Evolutionary conservation across 2,888 invertebrate genomes (phyloP).

Genomic region (Eudemis profundana): DNA sequence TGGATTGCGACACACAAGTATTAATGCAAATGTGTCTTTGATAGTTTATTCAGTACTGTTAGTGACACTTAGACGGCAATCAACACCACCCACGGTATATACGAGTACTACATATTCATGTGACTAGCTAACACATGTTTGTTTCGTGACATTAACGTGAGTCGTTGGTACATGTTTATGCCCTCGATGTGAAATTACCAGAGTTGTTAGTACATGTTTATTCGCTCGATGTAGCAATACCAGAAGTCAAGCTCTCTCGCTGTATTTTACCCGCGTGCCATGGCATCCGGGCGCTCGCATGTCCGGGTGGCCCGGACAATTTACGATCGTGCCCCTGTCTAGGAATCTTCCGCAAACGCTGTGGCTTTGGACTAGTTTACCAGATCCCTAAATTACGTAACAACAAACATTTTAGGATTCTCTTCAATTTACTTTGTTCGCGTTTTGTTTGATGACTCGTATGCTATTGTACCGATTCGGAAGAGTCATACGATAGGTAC

Average conservation of each 20-base stretch:
- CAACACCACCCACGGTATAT: neutral
- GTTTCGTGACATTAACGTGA: too few relatives aligned
- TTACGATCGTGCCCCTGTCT: constrained; percentile 29
- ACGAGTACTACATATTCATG: too few relatives aligned
- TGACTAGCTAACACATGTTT: too few relatives aligned
- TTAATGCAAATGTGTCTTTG: constrained; percentile 28
- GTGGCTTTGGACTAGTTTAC: constrained; percentile 31
- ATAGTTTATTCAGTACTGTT: constrained; percentile 17
- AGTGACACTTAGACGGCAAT: constrained; percentile 1
- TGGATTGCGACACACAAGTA: constrained; percentile 21
- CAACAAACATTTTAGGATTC: constrained; percentile 17
- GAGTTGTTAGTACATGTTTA: neutral
- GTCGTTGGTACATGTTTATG: neutral
- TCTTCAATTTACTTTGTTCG: constrained; percentile 14
- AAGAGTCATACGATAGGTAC: too few relatives aligned
- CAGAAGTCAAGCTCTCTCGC: neutral
- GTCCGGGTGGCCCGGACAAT: constrained; percentile 15
- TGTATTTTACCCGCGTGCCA: constrained; percentile 4
- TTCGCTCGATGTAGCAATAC: neutral
- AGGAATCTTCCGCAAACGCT: constrained; percentile 32
- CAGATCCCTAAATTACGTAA: constrained; percentile 23
- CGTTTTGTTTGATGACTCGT: constrained; percentile 3
- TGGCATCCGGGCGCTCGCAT: constrained; percentile 11
- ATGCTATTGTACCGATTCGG: neutral
- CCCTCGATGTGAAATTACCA: too few relatives aligned